Evolutionary conservation across 2,113 vertebrate species (phyloP), one percentile per base, ranked within the genome.

Genomic region (Odontesthes bonariensis): DNA sequence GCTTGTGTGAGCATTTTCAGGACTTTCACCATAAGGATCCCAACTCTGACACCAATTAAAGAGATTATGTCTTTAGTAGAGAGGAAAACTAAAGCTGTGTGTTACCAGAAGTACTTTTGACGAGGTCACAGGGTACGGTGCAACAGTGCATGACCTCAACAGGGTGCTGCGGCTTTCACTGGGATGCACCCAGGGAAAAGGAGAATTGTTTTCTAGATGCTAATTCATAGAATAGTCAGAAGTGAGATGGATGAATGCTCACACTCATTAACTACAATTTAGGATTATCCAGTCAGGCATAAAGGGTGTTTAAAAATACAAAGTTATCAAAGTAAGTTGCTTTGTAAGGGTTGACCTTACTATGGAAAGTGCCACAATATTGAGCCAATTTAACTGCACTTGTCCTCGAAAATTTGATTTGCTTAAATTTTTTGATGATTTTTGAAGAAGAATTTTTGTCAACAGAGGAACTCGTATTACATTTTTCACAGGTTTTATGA

Each of bases 31-130:
- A 92, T 92, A 92, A 92, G 94, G 89, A 95, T 94, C 94, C 92
- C 94, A 93, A 89, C 87, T 89, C 64, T 91, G 93, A 98, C 95
- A 96, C 96, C 96, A 98, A 98, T 98, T 98, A 99, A 95, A 97
- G 93, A 97, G 96, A 98, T 98, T 98, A 97, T 95, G 96, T 97
- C 95, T 96, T 94, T 93, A 93, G 79, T 91, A 94, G 93, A 97
- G 96, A 96, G 94, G 94, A 94, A 94, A 95, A 94, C 95, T 90
- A 88, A 92, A 92, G 94, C 91, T 76, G 90, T 93, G 94, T 92
- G 92, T 92, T 94, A 94, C 92, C 84, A 86, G 91, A 1, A 97
- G 97, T 94, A 89, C 93, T 95, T 93, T 88, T 95, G 96, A 97
- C 95, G 95, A 94, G 96, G 96, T 98, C 95, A 96, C 90, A 73